Evolutionary conservation across 1,140 invertebrate species (phyloP).

Genomic region (Meloidogyne exigua): DNA sequence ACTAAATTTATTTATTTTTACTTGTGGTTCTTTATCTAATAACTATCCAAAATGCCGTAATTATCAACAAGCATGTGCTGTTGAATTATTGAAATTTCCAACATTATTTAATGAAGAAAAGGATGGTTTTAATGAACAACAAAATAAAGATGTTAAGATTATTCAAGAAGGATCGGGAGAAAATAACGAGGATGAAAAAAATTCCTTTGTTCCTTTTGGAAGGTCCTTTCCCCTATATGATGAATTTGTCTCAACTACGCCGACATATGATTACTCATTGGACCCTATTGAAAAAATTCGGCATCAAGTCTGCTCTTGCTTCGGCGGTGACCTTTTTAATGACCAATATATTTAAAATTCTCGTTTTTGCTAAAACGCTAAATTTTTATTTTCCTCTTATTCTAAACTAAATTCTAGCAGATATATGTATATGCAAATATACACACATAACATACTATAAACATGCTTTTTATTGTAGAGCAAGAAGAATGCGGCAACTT

Average conservation of each 20-base stretch:
- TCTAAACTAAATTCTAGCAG: too few species aligned
- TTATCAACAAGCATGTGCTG: constrained; percentile 27
- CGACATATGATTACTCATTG: constrained; percentile 19
- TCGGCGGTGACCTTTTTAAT: background rate
- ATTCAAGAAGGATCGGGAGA: constrained; percentile 13
- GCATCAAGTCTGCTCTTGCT: constrained; percentile 20
- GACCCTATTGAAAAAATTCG: constrained; percentile 9
- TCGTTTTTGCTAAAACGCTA: too few species aligned
- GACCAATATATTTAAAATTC: too few species aligned
- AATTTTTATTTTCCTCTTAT: background rate
- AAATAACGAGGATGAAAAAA: background rate
- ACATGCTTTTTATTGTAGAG: background rate
- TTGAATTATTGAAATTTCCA: constrained; percentile 19
- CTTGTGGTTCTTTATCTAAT: background rate
- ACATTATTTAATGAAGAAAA: background rate
- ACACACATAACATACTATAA: too few species aligned
- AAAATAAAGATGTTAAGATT: background rate
- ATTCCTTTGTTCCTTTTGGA: constrained; percentile 15
- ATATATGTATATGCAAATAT: too few species aligned
- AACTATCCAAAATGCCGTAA: constrained; percentile 8
- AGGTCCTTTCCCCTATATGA: constrained; percentile 26
- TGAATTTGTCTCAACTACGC: constrained; percentile 29
- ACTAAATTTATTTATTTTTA: background rate
- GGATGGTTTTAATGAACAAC: background rate
- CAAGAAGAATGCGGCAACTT: constrained; percentile 17